Evolutionary conservation across 2,888 invertebrate genomes (phyloP), one percentile per base, ranked within the genome.

Genomic region (Dexiosoma caninum): DNA sequence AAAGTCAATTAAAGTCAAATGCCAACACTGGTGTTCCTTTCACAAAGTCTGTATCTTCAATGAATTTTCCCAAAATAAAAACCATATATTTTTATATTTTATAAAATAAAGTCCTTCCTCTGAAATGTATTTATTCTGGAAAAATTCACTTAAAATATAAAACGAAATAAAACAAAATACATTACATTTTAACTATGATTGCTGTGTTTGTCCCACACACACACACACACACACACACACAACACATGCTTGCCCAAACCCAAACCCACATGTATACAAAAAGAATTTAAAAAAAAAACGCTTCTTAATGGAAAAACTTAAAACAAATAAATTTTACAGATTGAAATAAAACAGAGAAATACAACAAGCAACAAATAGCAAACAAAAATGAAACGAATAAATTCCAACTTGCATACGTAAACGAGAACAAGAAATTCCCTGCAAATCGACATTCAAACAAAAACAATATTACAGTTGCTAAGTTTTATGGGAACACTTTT

Each of bases 301-400:
- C 40, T 62, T 75, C 49, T 62, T 70, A 75, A 80, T 74, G 78
- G 75, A 37, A 71, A 80, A 71, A 76, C 66, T 71, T 80, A 66
- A 76, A 76, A 76, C 59, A 80, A 80, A 80, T 75, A 80, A 76
- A 80, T 71, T 75, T 64, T 64, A 14, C 40, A 44, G 23, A 72
- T 64, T 55, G 35, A 35, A 64, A 55, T 55, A 16, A 60, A 80
- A 49, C 7, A 42, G 12, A 10, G 42, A 14, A 30, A 70, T 0
- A 37, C 12, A 37, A 49, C n/a, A 51, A 46, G 32, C 10, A 53
- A 42, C 27, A 62, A 70, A 57, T n/a, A 23, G 5, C 40, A 40
- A 23, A 23, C 14, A 69, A 19, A 40, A 51, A 51, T 27, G 16
- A 27, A 19, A 35, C 19, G n/a, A 62, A 66, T 57, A 8, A 35